Evolutionary conservation across 1,140 invertebrate species (phyloP).

Genomic region (Megathymus violae): DNA sequence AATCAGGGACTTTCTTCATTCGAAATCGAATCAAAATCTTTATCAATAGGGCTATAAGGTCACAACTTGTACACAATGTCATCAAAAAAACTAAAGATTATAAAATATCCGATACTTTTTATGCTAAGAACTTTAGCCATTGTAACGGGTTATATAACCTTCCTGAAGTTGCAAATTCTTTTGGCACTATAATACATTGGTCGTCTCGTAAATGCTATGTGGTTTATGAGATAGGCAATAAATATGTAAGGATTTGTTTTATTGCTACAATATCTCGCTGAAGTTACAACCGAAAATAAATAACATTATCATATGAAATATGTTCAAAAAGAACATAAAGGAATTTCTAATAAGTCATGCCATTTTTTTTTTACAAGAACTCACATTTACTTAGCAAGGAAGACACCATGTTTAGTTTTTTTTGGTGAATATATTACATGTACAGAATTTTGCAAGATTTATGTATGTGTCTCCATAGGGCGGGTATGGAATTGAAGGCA

Average conservation of each 20-base stretch:
- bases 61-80: no score
- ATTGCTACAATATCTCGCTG: slow-evolving; percentile 25
- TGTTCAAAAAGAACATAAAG: slow-evolving; percentile 4
- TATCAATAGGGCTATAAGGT: no score
- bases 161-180: slow-evolving; percentile 6
- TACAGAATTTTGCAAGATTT: no score
- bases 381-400: no score
- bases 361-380: slow-evolving; percentile 5
- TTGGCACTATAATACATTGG: slow-evolving; percentile 28
- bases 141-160: background rate
- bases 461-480: no score
- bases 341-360: slow-evolving; percentile 9
- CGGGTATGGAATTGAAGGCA: no score
- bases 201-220: slow-evolving; percentile 25
- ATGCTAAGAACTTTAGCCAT: background rate
- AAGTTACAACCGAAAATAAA: slow-evolving; percentile 24
- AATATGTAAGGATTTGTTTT: slow-evolving; percentile 36
- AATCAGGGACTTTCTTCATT: no score
- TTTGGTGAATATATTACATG: no score
- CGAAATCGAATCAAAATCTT: no score
- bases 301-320: slow-evolving; percentile 22
- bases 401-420: no score
- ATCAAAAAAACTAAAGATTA: no score
- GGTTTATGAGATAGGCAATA: slow-evolving; percentile 32
- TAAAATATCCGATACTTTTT: no score